Base-by-base conservation (phyloP, 2,888 invertebrate species). In the Muscina levida region DNA sequence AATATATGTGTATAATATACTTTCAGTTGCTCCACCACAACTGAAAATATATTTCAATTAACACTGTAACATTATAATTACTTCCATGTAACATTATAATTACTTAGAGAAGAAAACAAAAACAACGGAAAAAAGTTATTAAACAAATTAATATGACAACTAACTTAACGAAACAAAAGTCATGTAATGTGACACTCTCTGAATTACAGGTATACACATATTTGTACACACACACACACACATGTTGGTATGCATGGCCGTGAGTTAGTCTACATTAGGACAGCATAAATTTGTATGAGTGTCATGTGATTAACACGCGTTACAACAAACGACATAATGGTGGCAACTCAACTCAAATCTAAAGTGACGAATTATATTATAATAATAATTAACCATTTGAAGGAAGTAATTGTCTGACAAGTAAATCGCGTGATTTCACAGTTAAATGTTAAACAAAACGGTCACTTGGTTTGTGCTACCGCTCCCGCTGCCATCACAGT, bases 391-490 rank as follows among this genome's bases (percentile, higher is more conserved):
- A 74, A 62, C 42, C 62, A 62, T 42, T 31, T 62, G 77, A 81
- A 67, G 42, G 39, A 48, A 51, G 57, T 72, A 5, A 31, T 5
- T 31, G 31, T 44, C 22, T 62, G 71, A 77, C 48, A 59, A 72
- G 67, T 68, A 51, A 71, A 77, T 81, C 77, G 81, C 81, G 77
- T 81, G 81, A 26, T 53, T 72, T 56, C 62, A 70, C 72, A 48
- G 74, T 81, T 75, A 62, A 62, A 39, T 77, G 81, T 72, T 75
- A 26, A 62, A 72, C 77, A 77, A 81, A 77, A 77, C 74, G 81
- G 71, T 77, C 46, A 56, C 74, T 59, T 72, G 62, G 39, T 42
- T 42, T 42, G 6, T 10, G 37, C 39, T 59, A 31, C 19, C 31
- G 22, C 11, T 53, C 51, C 44, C 44, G 37, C 5, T 37, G 17